Base-by-base conservation (phyloP, 2,113 vertebrate genomes). In the Thryonomys swinderianus region DNA sequence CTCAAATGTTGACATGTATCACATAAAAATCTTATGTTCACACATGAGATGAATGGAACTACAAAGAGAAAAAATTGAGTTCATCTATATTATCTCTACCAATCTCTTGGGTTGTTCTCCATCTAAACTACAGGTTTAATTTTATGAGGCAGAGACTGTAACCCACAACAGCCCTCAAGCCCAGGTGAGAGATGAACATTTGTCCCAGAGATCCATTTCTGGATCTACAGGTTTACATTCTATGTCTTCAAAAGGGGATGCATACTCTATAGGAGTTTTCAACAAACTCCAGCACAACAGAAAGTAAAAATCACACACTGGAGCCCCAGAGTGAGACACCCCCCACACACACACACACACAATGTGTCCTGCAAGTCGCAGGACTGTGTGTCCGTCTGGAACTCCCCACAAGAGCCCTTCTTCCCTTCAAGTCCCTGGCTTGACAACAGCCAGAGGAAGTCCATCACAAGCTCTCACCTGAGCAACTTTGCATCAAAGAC, bases 401-500 rank as follows among this genome's bases (percentile, higher is more conserved):
- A 67, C 6, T 32, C 45, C 82, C 66, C 34, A 37, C 5, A 5
- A 57, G n/a, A 59, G 1, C 57, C 51, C 53, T 51, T 69, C 13
- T 45, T 61, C 88, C 17, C 76, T 25, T 67, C 5, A 57, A 92
- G 45, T 45, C 48, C 27, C 40, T 40, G 37, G 51, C 45, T 62
- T 71, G 64, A 30, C 85, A 40, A 8, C 45, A 74, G 81, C 66
- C 73, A 18, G 53, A 27, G 40, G 57, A 57, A 88, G 40, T 13
- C 48, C 37, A 62, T 61, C 74, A 67, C 34, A 80, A 40, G 30
- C 71, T 88, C 98, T 98, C 96, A 99, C 99, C 99, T 99, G 94
- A 99, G 99, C 96, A 99, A 98, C 97, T 98, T 99, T 55, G 99
- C 99, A 98, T 99, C 99, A 97, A 99, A 99, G 91, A 99, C 99